Evolutionary conservation across 2,888 invertebrate species (phyloP), one percentile per base, ranked within the genome.

Genomic region (Archips crataeganus): DNA sequence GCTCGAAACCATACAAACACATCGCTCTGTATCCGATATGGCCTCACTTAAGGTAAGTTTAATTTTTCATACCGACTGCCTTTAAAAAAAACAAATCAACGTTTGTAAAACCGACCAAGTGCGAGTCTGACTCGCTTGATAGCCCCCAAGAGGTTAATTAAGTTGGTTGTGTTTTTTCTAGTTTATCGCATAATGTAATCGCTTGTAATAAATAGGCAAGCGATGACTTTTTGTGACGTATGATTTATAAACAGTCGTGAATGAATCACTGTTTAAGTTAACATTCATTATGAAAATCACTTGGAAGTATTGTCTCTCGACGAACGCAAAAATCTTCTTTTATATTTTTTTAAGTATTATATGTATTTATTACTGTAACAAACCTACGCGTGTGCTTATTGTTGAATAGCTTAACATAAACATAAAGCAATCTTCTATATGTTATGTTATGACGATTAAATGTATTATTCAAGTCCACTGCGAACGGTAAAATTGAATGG

Each of bases 11-110:
- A 99, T 99, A 91, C 99, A 99, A 95, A 99, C 99, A 77, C 99
- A 99, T 95, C 97, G 99, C 89, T 99, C 99, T 85, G 99, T 99
- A 84, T 99, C 99, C 78, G 99, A 99, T 93, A 99, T 99, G 99
- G 99, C 99, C 87, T 99, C 99, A 81, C 97, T 98, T 87, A 99
- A 99, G 98, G 99, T 99, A 95, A 93, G 88, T 82, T 70, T 63
- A 62, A 23, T 45, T 9, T 36, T 23, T 36, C 32, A 42, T 57
- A 47, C 11, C 23, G 23, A 39, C 39, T 36, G 39, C 39, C 39
- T 39, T 39, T 39, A 39, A 39, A 39, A 36, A 39, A 39, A 39
- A 5, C 5, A 36, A 36, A 36, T 36, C 36, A 36, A 39, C 39
- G 5, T 39, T 39, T 39, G 4, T 6, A 39, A 39, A 39, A 39